Percentiles rank a stretch among this genome's conserved stretches.
These are phyloP conservation scores for Biston betularia DNA, from an alignment of 2,888 invertebrate genomes.

Conservation along the genomic window DNA sequence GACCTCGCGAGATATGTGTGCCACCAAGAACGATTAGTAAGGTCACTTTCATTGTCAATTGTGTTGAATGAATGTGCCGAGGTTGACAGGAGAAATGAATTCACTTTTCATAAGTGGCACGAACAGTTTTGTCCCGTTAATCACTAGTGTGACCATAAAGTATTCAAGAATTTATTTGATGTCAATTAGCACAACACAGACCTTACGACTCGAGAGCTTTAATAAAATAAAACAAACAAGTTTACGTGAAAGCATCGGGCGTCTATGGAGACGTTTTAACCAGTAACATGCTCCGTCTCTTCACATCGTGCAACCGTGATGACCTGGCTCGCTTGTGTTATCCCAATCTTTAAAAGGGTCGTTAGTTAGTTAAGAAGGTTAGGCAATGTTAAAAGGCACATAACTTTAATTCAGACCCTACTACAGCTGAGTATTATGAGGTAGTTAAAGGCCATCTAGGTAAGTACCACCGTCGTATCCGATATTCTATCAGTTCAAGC, in stretches of 20 bases:
- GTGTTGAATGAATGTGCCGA: constrained; percentile 24
- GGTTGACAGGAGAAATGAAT: constrained; percentile 30
- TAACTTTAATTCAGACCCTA: neutral
- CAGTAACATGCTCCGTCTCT: constrained; percentile 46
- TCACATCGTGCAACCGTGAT: constrained; percentile 21
- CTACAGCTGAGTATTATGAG: no score
- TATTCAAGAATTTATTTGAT: constrained; percentile 14
- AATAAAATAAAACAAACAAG: constrained; percentile 42
- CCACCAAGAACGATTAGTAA: constrained; percentile 28
- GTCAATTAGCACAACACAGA: constrained; percentile 18
- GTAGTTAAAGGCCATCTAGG: no score
- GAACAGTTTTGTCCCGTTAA: constrained; percentile 19
- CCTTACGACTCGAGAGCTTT: constrained; percentile 11
- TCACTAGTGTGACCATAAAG: constrained; percentile 14
- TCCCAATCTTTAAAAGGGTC: constrained; percentile 11
- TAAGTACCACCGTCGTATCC: no score
- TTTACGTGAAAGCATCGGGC: constrained; percentile 34
- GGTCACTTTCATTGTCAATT: constrained; percentile 33
- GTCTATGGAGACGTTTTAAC: constrained; percentile 43
- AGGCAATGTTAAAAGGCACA: constrained; percentile 5
- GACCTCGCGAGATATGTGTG: constrained; percentile 23
- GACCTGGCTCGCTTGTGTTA: constrained; percentile 35
- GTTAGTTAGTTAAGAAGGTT: constrained; percentile 27
- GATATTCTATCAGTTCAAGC: no score
- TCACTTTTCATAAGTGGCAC: constrained; percentile 27